These are phyloP conservation scores for Terrapene triunguis DNA, from an alignment of 2,113 vertebrate genomes.

Conservation along the genomic window DNA sequence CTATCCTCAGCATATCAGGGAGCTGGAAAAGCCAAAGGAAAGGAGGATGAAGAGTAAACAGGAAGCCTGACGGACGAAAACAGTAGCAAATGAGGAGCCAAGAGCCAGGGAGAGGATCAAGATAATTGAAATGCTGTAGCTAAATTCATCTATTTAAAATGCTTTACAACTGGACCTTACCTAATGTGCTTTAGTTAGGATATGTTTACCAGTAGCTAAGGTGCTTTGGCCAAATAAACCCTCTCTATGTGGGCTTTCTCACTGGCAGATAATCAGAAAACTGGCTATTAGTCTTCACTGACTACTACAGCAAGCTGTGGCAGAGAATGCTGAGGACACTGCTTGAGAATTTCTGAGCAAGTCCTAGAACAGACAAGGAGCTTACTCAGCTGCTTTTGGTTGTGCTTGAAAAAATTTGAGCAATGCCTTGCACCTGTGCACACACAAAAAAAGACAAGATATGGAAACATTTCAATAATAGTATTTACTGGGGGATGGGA, in stretches of 20 bases:
- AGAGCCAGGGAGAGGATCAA: rapidly evolving
- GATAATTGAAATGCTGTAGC: not conserved
- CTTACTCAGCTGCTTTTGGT: not conserved
- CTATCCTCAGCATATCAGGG: not conserved
- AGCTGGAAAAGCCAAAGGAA: not conserved
- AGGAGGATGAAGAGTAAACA: not conserved
- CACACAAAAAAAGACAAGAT: not conserved
- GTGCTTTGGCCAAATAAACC: not conserved
- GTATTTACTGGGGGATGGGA: not conserved
- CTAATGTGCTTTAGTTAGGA: not conserved
- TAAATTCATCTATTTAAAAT: not conserved
- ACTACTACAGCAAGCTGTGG: not conserved
- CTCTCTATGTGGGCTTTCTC: rapidly evolving
- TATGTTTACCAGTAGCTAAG: not conserved
- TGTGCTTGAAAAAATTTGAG: not conserved
- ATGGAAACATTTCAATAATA: not conserved
- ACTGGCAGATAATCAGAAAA: not conserved
- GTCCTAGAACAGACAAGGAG: not conserved
- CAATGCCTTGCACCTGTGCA: not conserved
- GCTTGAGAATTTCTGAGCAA: not conserved
- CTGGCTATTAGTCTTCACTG: not conserved
- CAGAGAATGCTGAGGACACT: not conserved
- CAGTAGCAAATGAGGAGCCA: not conserved
- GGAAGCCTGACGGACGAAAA: not conserved
- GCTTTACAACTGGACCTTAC: not conserved